Percentiles rank a stretch among this genome's conserved stretches.
Conservation (phyloP, 2,113 vertebrate genomes). For the Vimba vimba region DNA sequence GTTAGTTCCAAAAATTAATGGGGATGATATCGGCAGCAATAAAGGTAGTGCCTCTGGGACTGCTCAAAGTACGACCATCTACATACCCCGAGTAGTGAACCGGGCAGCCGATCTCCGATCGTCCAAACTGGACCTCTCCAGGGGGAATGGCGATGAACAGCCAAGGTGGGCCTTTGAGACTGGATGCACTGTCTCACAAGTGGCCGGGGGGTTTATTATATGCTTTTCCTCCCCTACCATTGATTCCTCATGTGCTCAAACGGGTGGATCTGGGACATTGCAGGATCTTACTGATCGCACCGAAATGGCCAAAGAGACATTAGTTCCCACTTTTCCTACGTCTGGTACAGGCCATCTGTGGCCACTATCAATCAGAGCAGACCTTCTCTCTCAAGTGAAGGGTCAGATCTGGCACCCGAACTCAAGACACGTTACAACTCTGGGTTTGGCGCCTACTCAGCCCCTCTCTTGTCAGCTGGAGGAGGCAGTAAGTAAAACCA, state of each 20-base stretch:
- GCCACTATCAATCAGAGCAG: too few relatives aligned
- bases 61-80: neutral
- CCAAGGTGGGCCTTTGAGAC: neutral
- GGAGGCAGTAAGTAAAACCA: too few relatives aligned
- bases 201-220: neutral
- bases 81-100: too few relatives aligned
- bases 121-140: too few relatives aligned
- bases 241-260: too few relatives aligned
- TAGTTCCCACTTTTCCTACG: neutral
- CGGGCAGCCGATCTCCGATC: too few relatives aligned
- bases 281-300: neutral
- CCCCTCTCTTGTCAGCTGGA: too few relatives aligned
- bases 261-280: neutral
- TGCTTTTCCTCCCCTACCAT: neutral
- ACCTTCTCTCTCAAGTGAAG: too few relatives aligned
- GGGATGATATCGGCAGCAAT: neutral
- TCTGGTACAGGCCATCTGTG: too few relatives aligned
- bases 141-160: neutral
- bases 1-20: neutral
- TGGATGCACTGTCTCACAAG: neutral
- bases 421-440: too few relatives aligned
- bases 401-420: too few relatives aligned
- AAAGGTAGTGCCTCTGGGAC: neutral
- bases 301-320: neutral
- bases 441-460: too few relatives aligned